Conservation (phyloP, 1,140 invertebrate genomes). For the Colletes gigas region DNA sequence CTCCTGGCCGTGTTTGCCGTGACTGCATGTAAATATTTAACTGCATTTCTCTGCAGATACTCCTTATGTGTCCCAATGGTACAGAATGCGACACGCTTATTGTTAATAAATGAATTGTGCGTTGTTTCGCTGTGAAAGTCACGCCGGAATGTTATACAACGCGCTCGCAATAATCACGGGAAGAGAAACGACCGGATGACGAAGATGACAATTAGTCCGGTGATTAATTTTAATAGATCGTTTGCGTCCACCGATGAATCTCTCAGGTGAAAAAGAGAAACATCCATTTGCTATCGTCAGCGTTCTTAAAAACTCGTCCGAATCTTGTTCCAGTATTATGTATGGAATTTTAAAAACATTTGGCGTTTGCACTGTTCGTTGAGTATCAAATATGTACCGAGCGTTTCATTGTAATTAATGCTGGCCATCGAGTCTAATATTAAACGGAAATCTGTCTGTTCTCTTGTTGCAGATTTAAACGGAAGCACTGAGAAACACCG, state of each 20-base stretch:
- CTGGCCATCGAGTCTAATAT: neutral
- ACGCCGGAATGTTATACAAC: neutral
- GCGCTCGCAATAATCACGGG: neutral
- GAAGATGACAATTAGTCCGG: constrained; percentile 19
- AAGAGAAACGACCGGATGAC: neutral
- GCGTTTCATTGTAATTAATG: constrained; percentile 16
- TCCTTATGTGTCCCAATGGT: no score
- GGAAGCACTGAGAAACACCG: no score
- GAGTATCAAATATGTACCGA: neutral
- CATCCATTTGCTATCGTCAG: constrained; percentile 11
- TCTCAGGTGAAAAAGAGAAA: constrained; percentile 1
- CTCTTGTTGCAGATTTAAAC: no score
- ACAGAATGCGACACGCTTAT: no score
- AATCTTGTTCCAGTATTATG: neutral
- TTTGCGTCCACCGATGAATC: constrained; percentile 9
- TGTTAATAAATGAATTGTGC: no score
- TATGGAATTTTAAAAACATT: no score
- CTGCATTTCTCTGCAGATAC: no score
- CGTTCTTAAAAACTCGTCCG: neutral
- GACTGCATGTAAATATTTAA: no score
- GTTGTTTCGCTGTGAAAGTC: neutral
- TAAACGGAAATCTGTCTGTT: no score
- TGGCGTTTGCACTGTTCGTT: no score
- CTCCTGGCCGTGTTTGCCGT: no score
- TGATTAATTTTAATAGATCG: constrained; percentile 34